These are phyloP conservation scores for Smutsia gigantea DNA, from an alignment of 2,797 vertebrate species.

Conservation along the genomic window DNA sequence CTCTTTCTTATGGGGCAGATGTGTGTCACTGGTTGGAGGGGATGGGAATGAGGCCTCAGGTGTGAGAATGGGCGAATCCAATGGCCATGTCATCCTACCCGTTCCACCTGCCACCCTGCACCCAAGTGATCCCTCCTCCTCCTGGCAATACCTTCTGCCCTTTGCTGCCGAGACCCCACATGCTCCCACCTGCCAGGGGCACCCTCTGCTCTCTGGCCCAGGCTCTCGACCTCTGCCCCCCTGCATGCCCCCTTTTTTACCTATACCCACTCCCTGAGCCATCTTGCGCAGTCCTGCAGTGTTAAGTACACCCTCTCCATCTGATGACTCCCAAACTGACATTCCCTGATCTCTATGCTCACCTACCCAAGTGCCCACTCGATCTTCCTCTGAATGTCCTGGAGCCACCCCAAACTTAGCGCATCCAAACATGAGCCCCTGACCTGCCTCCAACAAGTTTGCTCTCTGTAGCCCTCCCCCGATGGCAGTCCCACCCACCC, in stretches of 20 bases:
- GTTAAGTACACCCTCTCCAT: neutral
- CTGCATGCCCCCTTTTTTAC: neutral
- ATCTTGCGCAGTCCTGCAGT: neutral
- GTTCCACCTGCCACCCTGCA: neutral
- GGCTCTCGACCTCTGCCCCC: neutral
- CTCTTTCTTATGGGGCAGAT: neutral
- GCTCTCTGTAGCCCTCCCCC: neutral
- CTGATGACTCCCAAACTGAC: neutral
- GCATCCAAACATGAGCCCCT: no score
- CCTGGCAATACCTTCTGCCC: neutral
- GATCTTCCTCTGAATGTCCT: neutral
- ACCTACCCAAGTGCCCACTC: neutral
- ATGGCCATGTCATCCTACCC: neutral
- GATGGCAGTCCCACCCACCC: neutral
- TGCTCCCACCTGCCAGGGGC: rapidly evolving
- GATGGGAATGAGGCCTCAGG: neutral
- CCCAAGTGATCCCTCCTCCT: neutral
- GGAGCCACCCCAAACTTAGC: neutral
- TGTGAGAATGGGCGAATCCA: neutral
- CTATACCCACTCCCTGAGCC: neutral
- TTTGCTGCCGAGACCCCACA: neutral
- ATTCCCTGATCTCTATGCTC: neutral
- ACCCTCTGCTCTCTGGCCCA: neutral
- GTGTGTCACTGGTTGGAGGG: neutral
- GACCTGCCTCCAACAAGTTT: neutral